phyloP scores from a whole-genome alignment of 2,113 vertebrate species.

The Podarcis raffonei region DNA sequence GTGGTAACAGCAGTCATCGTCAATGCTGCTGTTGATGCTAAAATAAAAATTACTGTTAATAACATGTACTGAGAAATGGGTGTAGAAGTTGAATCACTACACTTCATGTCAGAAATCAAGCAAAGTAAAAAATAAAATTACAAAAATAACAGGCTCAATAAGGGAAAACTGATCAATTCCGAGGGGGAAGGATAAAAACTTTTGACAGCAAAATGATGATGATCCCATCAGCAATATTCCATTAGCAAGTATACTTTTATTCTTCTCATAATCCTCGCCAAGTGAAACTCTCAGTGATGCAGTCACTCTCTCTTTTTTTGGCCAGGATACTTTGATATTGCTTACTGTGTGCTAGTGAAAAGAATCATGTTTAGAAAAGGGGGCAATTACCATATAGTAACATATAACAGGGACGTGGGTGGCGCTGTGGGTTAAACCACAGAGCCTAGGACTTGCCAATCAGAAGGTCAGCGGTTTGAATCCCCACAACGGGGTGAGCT shows the following conservation, averaged over 20 bases:
- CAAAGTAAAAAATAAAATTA: constrained; percentile 20
- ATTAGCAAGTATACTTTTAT: not conserved
- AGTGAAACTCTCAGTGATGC: not conserved
- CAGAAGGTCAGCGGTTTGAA: too few relatives aligned
- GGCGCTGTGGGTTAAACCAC: too few relatives aligned
- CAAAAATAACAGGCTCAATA: constrained; percentile 30
- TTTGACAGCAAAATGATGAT: not conserved
- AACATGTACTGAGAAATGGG: constrained; percentile 26
- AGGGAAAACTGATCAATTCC: constrained; percentile 27
- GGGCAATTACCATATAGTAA: constrained; percentile 14
- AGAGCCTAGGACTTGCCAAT: too few relatives aligned
- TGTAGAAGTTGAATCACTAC: constrained; percentile 25
- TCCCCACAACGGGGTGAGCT: too few relatives aligned
- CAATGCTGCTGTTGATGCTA: constrained; percentile 30
- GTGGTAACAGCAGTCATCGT: not conserved
- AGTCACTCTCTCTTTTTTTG: not conserved
- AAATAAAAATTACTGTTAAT: constrained; percentile 51
- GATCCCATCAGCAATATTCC: too few relatives aligned
- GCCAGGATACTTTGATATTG: not conserved
- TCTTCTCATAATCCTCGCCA: not conserved
- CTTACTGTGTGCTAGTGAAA: not conserved
- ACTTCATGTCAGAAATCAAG: constrained; percentile 58
- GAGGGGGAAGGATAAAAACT: not conserved
- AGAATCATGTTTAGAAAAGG: not conserved
- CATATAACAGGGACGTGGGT: not conserved